A percentile compares a stretch with the other conserved stretches of the same genome.
Conservation (phyloP, 2,113 vertebrate species). For the Lycaon pictus region DNA sequence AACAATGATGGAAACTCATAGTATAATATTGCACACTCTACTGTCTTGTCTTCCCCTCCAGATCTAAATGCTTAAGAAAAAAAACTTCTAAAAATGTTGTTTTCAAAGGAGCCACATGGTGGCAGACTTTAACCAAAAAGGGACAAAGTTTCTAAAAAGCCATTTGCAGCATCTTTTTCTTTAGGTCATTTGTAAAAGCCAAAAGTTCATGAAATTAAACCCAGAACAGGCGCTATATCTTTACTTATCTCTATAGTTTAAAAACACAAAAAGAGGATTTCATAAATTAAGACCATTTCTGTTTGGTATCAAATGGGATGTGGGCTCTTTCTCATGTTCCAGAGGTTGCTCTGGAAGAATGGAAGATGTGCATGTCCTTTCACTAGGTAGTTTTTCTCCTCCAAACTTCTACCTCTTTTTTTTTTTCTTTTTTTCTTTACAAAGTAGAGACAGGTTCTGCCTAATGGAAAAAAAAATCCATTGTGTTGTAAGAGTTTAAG, state of each 20-base stretch:
- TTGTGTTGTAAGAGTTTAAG: background rate
- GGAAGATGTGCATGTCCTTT: background rate
- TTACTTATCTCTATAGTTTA: background rate
- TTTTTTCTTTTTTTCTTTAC: background rate
- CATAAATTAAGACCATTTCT: background rate
- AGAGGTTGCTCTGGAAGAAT: background rate
- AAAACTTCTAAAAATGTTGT: background rate
- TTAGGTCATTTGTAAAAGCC: background rate
- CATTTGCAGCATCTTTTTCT: background rate
- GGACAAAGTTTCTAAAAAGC: background rate
- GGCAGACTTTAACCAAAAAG: slow-evolving; percentile 64
- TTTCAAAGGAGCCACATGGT: slow-evolving; percentile 53
- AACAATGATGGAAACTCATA: background rate
- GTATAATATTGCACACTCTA: accelerated
- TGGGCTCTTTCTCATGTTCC: background rate
- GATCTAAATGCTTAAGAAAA: background rate
- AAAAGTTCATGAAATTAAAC: background rate
- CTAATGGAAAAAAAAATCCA: background rate
- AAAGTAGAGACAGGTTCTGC: background rate
- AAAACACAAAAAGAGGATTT: background rate
- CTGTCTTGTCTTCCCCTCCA: background rate
- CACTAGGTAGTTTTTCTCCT: background rate
- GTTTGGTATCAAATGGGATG: background rate
- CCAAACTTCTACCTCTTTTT: background rate
- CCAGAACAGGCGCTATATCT: background rate